phyloP scores from a whole-genome alignment of 2,113 vertebrate species.

The Apodemus speciosus region DNA sequence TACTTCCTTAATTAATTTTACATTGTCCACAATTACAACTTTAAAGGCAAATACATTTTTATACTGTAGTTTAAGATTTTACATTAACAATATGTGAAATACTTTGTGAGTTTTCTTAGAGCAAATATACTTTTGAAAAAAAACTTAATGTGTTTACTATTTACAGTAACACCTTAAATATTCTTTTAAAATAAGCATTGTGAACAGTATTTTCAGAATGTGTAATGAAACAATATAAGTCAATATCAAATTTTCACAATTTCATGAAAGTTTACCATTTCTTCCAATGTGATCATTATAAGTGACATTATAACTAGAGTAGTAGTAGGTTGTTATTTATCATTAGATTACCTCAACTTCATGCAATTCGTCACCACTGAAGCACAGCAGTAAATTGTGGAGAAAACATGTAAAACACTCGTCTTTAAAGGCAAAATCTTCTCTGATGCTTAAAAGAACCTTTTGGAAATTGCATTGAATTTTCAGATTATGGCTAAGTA shows the following conservation, averaged over 20 bases:
- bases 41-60: background rate
- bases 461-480: conserved; percentile 2
- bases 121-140: background rate
- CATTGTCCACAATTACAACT: conserved; percentile 12
- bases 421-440: conserved; percentile 24
- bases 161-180: background rate
- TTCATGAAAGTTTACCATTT: conserved; percentile 33
- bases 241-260: background rate
- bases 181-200: conserved; percentile 12
- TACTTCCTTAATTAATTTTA: conserved; percentile 41
- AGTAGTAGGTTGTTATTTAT: conserved; percentile 27
- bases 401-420: conserved; percentile 32
- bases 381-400: background rate
- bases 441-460: conserved; percentile 1
- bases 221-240: conserved; percentile 15
- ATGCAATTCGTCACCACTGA: background rate
- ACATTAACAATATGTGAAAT: background rate
- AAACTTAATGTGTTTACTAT: background rate
- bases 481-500: background rate
- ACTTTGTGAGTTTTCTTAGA: conserved; percentile 45
- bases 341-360: conserved; percentile 26
- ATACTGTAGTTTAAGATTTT: conserved; percentile 33
- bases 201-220: conserved; percentile 24
- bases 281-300: background rate
- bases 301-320: background rate